phyloP scores from a whole-genome alignment of 1,140 invertebrate genomes.

The Venustaconcha ellipsiformis region DNA sequence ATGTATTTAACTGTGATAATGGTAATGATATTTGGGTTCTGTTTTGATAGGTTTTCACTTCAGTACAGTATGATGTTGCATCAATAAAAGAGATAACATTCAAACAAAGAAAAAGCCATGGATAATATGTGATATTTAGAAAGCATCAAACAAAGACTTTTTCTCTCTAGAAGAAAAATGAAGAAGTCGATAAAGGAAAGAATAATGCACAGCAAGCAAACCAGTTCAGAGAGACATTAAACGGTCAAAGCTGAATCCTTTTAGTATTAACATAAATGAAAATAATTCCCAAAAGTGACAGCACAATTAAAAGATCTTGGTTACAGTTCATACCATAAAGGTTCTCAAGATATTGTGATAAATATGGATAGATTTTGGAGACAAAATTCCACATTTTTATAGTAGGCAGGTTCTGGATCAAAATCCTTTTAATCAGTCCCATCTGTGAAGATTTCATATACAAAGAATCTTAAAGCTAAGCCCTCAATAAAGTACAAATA shows the following conservation, averaged over 20 bases:
- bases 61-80: too few relatives aligned
- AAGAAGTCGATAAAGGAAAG: background rate
- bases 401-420: too few relatives aligned
- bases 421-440: too few relatives aligned
- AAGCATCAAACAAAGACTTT: constrained; percentile 9
- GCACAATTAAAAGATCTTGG: constrained; percentile 5
- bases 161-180: constrained; percentile 2
- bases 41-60: too few relatives aligned
- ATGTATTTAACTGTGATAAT: constrained; percentile 1
- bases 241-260: background rate
- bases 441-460: too few relatives aligned
- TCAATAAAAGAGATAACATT: background rate
- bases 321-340: constrained; percentile 1
- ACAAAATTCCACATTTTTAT: too few relatives aligned
- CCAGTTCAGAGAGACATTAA: constrained; percentile 11
- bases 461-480: too few relatives aligned
- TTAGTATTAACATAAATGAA: constrained; percentile 13
- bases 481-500: too few relatives aligned
- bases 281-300: constrained; percentile 5
- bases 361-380: background rate
- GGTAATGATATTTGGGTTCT: too few relatives aligned
- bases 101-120: constrained; percentile 9
- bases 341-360: constrained; percentile 1
- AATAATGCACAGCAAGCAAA: too few relatives aligned
- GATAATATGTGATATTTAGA: constrained; percentile 12